phyloP scores from a whole-genome alignment of 2,797 vertebrate species.

The Ctenosaura bakeri region DNA sequence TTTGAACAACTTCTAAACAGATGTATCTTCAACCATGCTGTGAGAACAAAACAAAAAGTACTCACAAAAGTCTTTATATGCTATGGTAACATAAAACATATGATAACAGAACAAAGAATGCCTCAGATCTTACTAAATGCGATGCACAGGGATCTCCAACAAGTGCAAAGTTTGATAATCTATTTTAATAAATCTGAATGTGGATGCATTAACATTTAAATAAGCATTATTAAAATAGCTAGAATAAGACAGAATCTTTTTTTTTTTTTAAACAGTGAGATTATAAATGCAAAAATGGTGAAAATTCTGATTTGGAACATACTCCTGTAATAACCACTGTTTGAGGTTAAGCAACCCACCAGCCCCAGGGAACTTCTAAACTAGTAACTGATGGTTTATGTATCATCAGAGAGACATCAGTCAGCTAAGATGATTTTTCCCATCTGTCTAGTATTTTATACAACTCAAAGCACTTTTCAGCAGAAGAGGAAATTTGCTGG shows the following conservation, averaged over 20 bases:
- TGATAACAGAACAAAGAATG: slow-evolving; percentile 30
- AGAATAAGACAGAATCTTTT: slow-evolving; percentile 60
- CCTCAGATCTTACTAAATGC: slow-evolving; percentile 4
- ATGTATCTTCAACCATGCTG: neutral
- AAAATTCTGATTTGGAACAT: slow-evolving; percentile 62
- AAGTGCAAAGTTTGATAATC: slow-evolving; percentile 24
- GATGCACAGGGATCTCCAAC: slow-evolving; percentile 15
- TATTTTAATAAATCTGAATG: slow-evolving; percentile 52
- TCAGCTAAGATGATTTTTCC: slow-evolving; percentile 69
- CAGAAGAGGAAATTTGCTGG: slow-evolving; percentile 36
- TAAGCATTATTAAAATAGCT: slow-evolving; percentile 50
- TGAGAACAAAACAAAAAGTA: slow-evolving; percentile 16
- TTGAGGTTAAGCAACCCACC: slow-evolving; percentile 64
- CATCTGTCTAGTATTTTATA: slow-evolving; percentile 54
- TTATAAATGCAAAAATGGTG: slow-evolving; percentile 64
- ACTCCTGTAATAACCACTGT: slow-evolving; percentile 53
- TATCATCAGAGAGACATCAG: slow-evolving; percentile 70
- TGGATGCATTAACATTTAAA: slow-evolving; percentile 36
- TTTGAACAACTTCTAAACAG: neutral
- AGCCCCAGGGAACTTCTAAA: slow-evolving; percentile 69
- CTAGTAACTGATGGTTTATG: slow-evolving; percentile 65
- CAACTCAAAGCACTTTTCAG: slow-evolving; percentile 48
- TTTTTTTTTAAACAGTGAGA: slow-evolving; percentile 58
- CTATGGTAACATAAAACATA: neutral
- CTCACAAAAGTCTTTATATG: slow-evolving; percentile 12